phyloP scores from a whole-genome alignment of 2,113 vertebrate genomes.

The Cheirogaleus medius region DNA sequence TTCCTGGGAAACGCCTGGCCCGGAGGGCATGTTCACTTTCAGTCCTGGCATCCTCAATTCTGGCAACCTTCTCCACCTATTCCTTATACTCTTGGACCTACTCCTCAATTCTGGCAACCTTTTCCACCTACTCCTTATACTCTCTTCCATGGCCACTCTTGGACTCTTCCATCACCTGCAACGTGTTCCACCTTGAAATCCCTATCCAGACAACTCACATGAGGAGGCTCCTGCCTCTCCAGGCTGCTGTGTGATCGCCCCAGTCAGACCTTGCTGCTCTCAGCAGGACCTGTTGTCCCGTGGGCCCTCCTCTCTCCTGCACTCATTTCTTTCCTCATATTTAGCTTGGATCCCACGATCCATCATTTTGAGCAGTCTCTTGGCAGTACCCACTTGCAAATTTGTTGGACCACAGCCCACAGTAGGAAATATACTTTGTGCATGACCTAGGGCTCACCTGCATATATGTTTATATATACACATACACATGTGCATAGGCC shows the following conservation, averaged over 20 bases:
- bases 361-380: background rate
- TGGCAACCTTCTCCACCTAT: background rate
- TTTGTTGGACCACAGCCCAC: background rate
- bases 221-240: background rate
- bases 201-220: background rate
- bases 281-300: background rate
- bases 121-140: background rate
- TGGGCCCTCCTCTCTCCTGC: background rate
- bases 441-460: background rate
- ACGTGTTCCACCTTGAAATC: background rate
- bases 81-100: too few relatives aligned
- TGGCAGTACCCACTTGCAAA: background rate
- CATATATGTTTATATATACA: background rate
- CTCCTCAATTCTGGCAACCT: background rate
- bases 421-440: background rate
- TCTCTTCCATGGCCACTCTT: background rate
- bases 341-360: background rate
- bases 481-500: rapidly evolving
- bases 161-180: background rate
- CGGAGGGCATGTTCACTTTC: background rate
- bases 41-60: background rate
- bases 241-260: background rate
- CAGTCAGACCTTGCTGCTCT: background rate
- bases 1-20: background rate
- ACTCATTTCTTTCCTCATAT: background rate